phyloP scores from a whole-genome alignment of 2,113 vertebrate species.

The Syngnathoides biaculeatus region DNA sequence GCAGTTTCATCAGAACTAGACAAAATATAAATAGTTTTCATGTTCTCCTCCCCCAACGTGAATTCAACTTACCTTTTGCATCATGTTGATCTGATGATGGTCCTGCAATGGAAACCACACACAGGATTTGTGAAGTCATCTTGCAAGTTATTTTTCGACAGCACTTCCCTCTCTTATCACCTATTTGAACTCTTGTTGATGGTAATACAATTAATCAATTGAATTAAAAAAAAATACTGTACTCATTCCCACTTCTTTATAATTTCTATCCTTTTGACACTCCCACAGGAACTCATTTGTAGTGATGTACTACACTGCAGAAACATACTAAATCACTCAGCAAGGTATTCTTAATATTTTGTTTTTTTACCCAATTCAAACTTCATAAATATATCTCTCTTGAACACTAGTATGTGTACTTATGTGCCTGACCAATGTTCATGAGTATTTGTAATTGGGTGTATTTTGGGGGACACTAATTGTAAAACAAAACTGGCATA shows the following conservation, averaged over 20 bases:
- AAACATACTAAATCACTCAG: too few relatives aligned
- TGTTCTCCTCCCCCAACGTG: not conserved
- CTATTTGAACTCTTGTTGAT: not conserved
- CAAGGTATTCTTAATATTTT: not conserved
- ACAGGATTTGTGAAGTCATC: too few relatives aligned
- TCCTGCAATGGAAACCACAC: too few relatives aligned
- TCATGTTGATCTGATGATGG: slow-evolving; percentile 1
- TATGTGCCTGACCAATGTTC: too few relatives aligned
- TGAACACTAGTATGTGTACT: not conserved
- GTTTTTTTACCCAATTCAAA: not conserved
- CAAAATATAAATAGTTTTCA: too few relatives aligned
- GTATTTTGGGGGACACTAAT: not conserved
- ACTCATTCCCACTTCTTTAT: too few relatives aligned
- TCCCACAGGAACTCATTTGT: not conserved
- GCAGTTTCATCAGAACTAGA: too few relatives aligned
- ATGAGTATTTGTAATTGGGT: not conserved
- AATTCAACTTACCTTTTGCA: not conserved
- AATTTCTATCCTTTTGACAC: not conserved
- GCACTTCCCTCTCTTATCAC: not conserved
- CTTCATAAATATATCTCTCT: not conserved
- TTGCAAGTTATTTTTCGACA: too few relatives aligned
- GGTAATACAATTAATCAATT: too few relatives aligned
- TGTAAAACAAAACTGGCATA: not conserved
- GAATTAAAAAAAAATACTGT: too few relatives aligned
- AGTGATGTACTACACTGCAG: too few relatives aligned